A percentile compares a stretch with the other conserved stretches of the same genome.
These are phyloP conservation scores for Caenorhabditis doughertyi DNA, from an alignment of 2,888 invertebrate genomes.

Conservation along the genomic window DNA sequence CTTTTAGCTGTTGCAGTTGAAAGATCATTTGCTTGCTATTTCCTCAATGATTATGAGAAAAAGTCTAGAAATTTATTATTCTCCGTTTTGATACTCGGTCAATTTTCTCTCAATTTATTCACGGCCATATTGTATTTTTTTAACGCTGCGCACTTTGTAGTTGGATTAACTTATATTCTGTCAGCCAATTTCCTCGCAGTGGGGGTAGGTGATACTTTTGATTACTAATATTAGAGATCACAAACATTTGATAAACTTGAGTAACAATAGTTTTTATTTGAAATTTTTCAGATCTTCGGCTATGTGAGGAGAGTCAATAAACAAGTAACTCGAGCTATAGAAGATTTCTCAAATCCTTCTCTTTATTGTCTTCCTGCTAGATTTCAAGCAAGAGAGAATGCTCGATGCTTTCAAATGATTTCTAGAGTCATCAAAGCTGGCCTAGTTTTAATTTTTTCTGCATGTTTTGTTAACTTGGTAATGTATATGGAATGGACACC, in stretches of 20 bases:
- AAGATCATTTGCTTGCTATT: conserved; percentile 49
- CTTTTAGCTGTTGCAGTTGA: conserved; percentile 25
- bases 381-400: conserved; percentile 51
- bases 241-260: too few relatives aligned
- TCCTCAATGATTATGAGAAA: conserved; percentile 27
- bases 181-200: conserved; percentile 43
- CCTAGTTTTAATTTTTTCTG: conserved; percentile 24
- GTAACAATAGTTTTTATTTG: too few relatives aligned
- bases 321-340: conserved; percentile 4
- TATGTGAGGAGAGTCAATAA: conserved; percentile 36
- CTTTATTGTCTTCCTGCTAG: conserved; percentile 40
- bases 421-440: conserved; percentile 20
- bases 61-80: conserved; percentile 21
- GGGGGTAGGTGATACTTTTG: conserved; percentile 9
- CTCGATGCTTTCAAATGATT: conserved; percentile 37
- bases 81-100: conserved; percentile 24
- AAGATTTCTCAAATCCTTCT: conserved; percentile 29
- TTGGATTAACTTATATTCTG: conserved; percentile 24
- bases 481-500: conserved; percentile 42
- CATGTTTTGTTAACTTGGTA: conserved; percentile 31
- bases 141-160: conserved; percentile 38
- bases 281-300: conserved; percentile 30
- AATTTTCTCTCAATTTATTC: neutral
- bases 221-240: too few relatives aligned
- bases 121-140: conserved; percentile 32